Evolutionary conservation across 2,888 invertebrate species (phyloP), one percentile per base, ranked within the genome.

Genomic region (Deilephila elpenor): DNA sequence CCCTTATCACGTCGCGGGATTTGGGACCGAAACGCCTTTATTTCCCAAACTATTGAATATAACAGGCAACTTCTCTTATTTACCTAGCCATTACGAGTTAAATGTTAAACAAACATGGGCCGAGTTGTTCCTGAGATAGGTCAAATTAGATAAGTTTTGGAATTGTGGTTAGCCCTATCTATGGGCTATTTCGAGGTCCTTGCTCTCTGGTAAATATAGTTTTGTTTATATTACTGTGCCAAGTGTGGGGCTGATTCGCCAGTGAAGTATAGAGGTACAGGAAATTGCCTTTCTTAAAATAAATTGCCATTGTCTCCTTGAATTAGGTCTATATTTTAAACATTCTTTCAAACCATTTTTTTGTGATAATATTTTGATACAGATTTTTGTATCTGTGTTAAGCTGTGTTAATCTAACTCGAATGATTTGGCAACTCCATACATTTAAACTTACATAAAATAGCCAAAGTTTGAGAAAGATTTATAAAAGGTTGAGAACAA

Each of bases 1-100:
- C 78, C 80, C 85, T 83, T 84, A 85, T 88, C 90, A 88, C 89
- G 88, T 85, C 75, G 79, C 77, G 74, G 86, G 86, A 86, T 88
- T 88, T 79, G 81, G 82, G 80, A 75, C 77, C 77, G 73, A 74
- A 78, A 79, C 74, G 77, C 77, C 81, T 86, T 86, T 86, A 84
- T 85, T 82, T 82, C 74, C 74, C 74, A 74, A 78, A 78, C 85
- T 83, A 88, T 88, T 86, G 84, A 87, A 86, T 85, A 83, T 80
- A 83, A 84, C 83, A 80, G 79, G 79, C 75, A 78, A 78, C 79
- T 80, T 78, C 76, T 77, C 78, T 79, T 84, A 81, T 86, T 83
- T 82, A 76, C 74, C 76, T 76, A 71, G 77, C 78, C 73, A 77
- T 79, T 81, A 75, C 75, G 59, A 73, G 75, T 73, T 76, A 73